Base-by-base conservation (phyloP, 2,888 invertebrate species). In the Tetranychus piercei region DNA sequence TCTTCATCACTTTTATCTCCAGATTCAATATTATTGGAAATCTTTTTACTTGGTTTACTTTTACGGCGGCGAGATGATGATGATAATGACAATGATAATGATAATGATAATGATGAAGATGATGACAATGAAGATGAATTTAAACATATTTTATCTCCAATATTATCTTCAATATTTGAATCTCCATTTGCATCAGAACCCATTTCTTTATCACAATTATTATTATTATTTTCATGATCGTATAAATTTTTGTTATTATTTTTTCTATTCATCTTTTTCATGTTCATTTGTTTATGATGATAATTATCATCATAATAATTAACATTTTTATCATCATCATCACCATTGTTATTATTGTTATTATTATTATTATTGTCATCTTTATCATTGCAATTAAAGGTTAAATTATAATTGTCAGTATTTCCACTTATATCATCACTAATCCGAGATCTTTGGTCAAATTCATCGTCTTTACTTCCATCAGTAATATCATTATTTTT, bases 21-120 rank as follows among this genome's bases (percentile, higher is more conserved):
- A 9, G 69, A 69, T 23, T 69, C 69, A 15, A 55, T 55, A 55
- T 55, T 55, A 55, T 34, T 34, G 34, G 55, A 15, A 15, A 75
- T 76, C 22, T 76, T 75, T 55, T 77, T 77, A 23, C 71, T 74
- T 6, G 77, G 77, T 45, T 74, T 76, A 22, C 77, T 73, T 74
- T 77, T 77, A 22, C 76, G 74, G 44, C 77, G 72, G 20, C 76
- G 45, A 67, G 74, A 76, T n/a, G 77, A 77, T 20, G 77, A 74
- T 64, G 34, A 34, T 34, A 34, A 34, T 34, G 34, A 34, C 34
- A 34, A 34, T 34, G 34, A 34, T 34, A 34, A 34, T 34, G 34
- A 34, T 34, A 34, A 34, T 34, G 34, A 34, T 34, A 34, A 34
- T 34, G 34, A 34, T 4, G 55, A 55, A 15, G 55, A 55, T 2